phyloP scores from a whole-genome alignment of 53 echinoderm and acorn worm species.

The Zoroaster sp. region DNA sequence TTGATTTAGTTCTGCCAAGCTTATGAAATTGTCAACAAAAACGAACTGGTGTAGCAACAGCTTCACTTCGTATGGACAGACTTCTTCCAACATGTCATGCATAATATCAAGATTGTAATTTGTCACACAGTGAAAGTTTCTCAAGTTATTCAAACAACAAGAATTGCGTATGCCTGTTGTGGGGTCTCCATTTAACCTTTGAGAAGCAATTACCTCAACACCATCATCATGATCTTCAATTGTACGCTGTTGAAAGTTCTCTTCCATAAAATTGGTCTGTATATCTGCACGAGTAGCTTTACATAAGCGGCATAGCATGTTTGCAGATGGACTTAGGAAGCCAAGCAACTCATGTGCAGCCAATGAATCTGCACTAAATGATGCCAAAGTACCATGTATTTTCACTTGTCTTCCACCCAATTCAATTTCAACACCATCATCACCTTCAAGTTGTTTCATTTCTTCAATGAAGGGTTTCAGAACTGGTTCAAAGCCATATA shows the following conservation, averaged over 20 bases:
- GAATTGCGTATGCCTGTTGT: conserved; percentile 38
- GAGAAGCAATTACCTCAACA: background rate
- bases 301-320: conserved; percentile 65
- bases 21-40: conserved; percentile 41
- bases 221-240: conserved; percentile 41
- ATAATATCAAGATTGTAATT: conserved; percentile 69
- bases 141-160: conserved; percentile 47
- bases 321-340: conserved; percentile 75
- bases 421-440: conserved; percentile 29
- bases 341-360: conserved; percentile 76
- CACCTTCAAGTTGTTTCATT: conserved; percentile 62
- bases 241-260: conserved; percentile 62
- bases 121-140: conserved; percentile 52
- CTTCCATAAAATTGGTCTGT: conserved; percentile 58
- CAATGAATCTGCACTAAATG: conserved; percentile 57
- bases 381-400: conserved; percentile 61
- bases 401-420: background rate
- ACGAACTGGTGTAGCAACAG: conserved; percentile 60
- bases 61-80: conserved; percentile 64
- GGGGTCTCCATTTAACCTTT: conserved; percentile 36
- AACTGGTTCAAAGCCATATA: conserved; percentile 67
- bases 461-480: conserved; percentile 55
- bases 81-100: conserved; percentile 73
- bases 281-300: conserved; percentile 31
- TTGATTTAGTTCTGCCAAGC: conserved; percentile 22